phyloP scores from a whole-genome alignment of 2,797 vertebrate genomes.

The Perodicticus potto region DNA sequence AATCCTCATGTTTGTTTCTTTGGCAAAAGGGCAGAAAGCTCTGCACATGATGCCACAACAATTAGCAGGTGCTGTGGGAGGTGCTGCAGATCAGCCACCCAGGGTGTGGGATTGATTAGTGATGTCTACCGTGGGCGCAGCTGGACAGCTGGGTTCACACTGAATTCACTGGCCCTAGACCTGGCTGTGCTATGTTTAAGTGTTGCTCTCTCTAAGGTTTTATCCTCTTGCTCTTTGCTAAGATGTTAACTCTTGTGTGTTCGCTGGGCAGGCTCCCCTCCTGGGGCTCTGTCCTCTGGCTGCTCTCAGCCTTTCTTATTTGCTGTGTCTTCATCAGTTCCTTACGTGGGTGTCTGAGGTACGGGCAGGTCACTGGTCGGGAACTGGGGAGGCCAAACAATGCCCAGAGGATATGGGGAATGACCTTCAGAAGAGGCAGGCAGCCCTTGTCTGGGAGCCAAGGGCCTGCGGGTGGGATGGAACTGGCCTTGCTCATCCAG shows the following conservation, averaged over 20 bases:
- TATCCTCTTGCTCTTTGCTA: neutral
- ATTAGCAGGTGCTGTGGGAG: rapidly evolving
- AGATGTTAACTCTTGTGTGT: rapidly evolving
- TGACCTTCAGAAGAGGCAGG: neutral
- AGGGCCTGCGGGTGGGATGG: too few relatives aligned
- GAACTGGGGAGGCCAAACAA: neutral
- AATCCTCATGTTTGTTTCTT: neutral
- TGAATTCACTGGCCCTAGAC: rapidly evolving
- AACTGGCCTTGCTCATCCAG: neutral
- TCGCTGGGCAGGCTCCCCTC: too few relatives aligned
- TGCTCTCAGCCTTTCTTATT: neutral
- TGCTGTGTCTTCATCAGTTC: neutral
- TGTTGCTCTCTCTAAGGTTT: neutral
- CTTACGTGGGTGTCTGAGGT: rapidly evolving
- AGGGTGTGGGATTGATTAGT: rapidly evolving
- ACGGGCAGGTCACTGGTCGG: neutral
- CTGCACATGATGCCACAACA: rapidly evolving
- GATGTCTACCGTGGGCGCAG: neutral
- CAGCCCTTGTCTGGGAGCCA: rapidly evolving
- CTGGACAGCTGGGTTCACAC: rapidly evolving
- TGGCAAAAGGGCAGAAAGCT: neutral
- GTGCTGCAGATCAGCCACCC: rapidly evolving
- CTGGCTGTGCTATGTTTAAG: neutral
- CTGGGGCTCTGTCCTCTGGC: neutral
- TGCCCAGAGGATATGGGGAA: neutral